These are phyloP conservation scores for Coreoperca whiteheadi DNA, from an alignment of 2,113 vertebrate species.

Conservation along the genomic window DNA sequence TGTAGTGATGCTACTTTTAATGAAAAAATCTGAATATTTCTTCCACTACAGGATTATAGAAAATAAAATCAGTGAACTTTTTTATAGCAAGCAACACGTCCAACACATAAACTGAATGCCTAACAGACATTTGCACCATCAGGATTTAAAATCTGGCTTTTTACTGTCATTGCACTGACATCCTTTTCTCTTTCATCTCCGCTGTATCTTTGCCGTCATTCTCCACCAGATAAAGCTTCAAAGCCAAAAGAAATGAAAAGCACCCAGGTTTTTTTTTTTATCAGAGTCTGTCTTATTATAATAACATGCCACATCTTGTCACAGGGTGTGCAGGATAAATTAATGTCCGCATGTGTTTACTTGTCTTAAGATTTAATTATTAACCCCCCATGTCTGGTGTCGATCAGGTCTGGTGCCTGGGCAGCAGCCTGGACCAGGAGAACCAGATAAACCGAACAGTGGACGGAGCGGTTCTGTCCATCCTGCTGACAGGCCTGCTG, in stretches of 20 bases:
- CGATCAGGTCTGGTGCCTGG: conserved; percentile 93
- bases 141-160: conserved; percentile 22
- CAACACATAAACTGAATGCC: not conserved
- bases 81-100: not conserved
- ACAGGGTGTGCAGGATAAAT: not conserved
- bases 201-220: conserved; percentile 30
- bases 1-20: not conserved
- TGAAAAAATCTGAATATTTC: not conserved
- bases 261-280: not conserved
- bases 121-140: not conserved
- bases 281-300: not conserved
- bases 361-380: not conserved
- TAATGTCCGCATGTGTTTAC: not conserved
- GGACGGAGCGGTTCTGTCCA: conserved; percentile 86
- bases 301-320: conserved; percentile 1
- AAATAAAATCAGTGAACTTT: not conserved
- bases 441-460: conserved; percentile 91
- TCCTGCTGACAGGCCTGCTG: conserved; percentile 86
- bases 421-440: conserved; percentile 85
- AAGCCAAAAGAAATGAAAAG: not conserved
- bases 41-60: not conserved
- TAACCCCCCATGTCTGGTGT: conserved; percentile 11
- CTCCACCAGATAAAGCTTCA: conserved; percentile 28
- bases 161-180: conserved; percentile 9
- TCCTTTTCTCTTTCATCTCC: conserved; percentile 23